Conservation (phyloP, 2,113 vertebrate genomes). For the Ophthalmolycus amberensis region DNA sequence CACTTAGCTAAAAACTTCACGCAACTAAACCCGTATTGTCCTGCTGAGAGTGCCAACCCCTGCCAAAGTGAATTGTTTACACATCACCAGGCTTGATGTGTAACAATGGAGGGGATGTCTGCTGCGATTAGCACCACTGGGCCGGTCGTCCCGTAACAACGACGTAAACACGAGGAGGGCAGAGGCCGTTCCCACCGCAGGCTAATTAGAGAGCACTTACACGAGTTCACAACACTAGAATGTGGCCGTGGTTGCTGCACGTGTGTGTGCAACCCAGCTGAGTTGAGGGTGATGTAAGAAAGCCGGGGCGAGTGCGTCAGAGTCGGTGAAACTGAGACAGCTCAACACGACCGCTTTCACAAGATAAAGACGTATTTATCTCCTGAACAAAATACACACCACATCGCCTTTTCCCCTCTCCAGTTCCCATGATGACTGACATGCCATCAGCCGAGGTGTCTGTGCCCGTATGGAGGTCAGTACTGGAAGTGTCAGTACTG, state of each 20-base stretch:
- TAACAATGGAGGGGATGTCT: conserved; percentile 71
- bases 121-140: conserved; percentile 39
- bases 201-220: conserved; percentile 48
- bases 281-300: conserved; percentile 40
- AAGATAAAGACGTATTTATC: background rate
- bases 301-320: background rate
- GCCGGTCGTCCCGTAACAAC: conserved; percentile 54
- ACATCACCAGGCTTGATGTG: conserved; percentile 23
- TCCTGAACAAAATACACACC: conserved; percentile 40
- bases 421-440: conserved; percentile 38
- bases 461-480: conserved; percentile 29
- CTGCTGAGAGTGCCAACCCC: background rate
- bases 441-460: conserved; percentile 28
- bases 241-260: background rate
- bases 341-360: background rate
- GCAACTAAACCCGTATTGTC: background rate
- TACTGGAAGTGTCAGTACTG: background rate
- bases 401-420: background rate
- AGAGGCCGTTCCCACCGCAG: conserved; percentile 42
- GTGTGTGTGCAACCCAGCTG: conserved; percentile 26
- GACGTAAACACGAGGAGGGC: conserved; percentile 56
- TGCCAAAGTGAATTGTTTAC: background rate
- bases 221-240: conserved; percentile 16
- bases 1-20: background rate
- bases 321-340: background rate